Evolutionary conservation across 2,113 vertebrate species (phyloP).

Genomic region (Falco punctatus): DNA sequence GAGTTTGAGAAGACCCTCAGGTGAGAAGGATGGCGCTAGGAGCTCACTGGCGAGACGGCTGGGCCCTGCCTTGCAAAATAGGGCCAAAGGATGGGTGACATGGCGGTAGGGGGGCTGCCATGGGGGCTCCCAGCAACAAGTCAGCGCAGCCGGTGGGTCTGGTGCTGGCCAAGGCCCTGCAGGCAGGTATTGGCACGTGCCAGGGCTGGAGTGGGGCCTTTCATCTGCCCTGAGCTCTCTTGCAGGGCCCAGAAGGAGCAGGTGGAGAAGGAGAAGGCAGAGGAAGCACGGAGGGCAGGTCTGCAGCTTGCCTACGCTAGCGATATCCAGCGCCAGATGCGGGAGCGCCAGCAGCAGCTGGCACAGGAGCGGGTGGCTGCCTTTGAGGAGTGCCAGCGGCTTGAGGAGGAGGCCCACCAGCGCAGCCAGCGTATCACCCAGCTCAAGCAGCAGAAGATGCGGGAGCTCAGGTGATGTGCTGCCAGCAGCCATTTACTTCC

Average conservation of each 20-base stretch:
- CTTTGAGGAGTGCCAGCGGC: slow-evolving; percentile 76
- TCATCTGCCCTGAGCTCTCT: accelerated
- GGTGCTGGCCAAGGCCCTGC: background rate
- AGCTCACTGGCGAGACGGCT: accelerated
- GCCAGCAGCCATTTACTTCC: accelerated
- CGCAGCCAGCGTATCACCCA: slow-evolving; percentile 74
- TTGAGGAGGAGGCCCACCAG: slow-evolving; percentile 75
- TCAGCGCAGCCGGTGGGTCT: background rate
- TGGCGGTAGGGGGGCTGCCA: accelerated
- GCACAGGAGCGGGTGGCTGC: slow-evolving; percentile 55
- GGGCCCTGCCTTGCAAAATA: background rate
- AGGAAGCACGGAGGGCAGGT: slow-evolving; percentile 20
- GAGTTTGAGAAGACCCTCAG: slow-evolving; percentile 86
- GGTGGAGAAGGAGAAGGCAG: slow-evolving; percentile 76
- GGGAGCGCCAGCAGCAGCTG: slow-evolving; percentile 75
- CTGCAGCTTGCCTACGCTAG: slow-evolving; percentile 46
- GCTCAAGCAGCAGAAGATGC: slow-evolving; percentile 84
- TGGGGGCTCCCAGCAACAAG: accelerated
- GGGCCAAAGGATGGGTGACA: background rate
- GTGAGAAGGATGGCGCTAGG: slow-evolving; percentile 52
- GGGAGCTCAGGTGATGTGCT: slow-evolving; percentile 81
- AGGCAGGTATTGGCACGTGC: no score
- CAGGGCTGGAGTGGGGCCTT: background rate
- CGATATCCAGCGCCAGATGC: slow-evolving; percentile 81
- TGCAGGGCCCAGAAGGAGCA: slow-evolving; percentile 79